Evolutionary conservation across 2,797 vertebrate genomes (phyloP).

Genomic region (Spatula clypeata): DNA sequence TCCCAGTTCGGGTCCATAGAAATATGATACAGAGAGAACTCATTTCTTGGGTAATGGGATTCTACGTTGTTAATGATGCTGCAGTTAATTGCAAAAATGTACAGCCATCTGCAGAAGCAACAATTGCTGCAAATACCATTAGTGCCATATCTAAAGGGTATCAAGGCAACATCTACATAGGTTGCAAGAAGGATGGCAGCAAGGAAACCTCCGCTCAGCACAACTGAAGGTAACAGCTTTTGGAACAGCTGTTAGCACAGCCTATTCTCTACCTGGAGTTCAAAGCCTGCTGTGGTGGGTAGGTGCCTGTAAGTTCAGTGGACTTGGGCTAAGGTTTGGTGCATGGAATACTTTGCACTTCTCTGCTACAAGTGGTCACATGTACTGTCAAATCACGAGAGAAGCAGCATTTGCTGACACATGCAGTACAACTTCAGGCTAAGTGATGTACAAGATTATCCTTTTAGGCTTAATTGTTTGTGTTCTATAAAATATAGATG

Average conservation of each 20-base stretch:
- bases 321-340: background rate
- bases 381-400: background rate
- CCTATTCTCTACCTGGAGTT: background rate
- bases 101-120: conserved; percentile 23
- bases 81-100: conserved; percentile 14
- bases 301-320: background rate
- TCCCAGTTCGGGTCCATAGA: background rate
- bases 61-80: background rate
- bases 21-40: background rate
- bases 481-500: conserved; percentile 59
- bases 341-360: background rate
- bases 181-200: background rate
- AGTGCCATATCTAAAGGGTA: background rate
- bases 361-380: background rate
- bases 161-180: background rate
- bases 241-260: background rate
- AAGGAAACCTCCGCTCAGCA: background rate
- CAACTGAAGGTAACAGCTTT: background rate
- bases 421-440: conserved; percentile 43
- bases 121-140: background rate
- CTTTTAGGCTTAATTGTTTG: conserved; percentile 64
- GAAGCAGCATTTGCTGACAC: conserved; percentile 58
- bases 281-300: background rate
- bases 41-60: background rate
- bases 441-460: conserved; percentile 49